Conservation (phyloP, 1,140 invertebrate genomes). For the Cataglyphis hispanica region DNA sequence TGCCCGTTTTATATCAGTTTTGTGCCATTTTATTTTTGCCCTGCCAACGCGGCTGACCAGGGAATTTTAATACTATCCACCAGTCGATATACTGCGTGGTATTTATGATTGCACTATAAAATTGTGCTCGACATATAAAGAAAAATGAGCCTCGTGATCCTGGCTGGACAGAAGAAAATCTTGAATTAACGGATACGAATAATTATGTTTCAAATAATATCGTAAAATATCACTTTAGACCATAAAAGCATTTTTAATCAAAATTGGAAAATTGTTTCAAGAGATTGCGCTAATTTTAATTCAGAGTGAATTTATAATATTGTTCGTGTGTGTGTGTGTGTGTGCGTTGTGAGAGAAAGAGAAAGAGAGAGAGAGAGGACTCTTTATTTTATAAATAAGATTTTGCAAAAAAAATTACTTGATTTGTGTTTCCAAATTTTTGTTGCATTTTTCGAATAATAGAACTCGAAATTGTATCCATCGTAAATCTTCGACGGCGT, state of each 20-base stretch:
- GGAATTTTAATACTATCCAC: conserved; percentile 49
- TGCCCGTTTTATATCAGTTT: not conserved
- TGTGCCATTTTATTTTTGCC: conserved; percentile 29
- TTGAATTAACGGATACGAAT: conserved; percentile 3
- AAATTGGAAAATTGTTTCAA: not conserved
- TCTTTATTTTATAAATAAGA: no score
- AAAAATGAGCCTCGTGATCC: conserved; percentile 4
- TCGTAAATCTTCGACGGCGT: no score
- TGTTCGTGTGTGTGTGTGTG: no score
- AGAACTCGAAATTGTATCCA: no score
- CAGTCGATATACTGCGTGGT: conserved; percentile 39
- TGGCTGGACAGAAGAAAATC: not conserved
- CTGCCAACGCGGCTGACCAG: not conserved
- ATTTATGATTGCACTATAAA: conserved; percentile 46
- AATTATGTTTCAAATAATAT: conserved; percentile 14
- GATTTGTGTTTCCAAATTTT: no score
- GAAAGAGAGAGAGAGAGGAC: no score
- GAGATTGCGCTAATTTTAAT: not conserved
- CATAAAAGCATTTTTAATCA: not conserved
- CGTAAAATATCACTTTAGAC: not conserved
- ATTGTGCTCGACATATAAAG: conserved; percentile 14
- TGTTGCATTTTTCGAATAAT: no score
- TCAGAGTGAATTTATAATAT: not conserved
- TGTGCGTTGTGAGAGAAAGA: no score
- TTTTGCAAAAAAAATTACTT: no score